Percentiles rank a stretch among this genome's conserved stretches.
Conservation (phyloP, 1,140 invertebrate genomes). For the Macrobrachium rosenbergii region DNA sequence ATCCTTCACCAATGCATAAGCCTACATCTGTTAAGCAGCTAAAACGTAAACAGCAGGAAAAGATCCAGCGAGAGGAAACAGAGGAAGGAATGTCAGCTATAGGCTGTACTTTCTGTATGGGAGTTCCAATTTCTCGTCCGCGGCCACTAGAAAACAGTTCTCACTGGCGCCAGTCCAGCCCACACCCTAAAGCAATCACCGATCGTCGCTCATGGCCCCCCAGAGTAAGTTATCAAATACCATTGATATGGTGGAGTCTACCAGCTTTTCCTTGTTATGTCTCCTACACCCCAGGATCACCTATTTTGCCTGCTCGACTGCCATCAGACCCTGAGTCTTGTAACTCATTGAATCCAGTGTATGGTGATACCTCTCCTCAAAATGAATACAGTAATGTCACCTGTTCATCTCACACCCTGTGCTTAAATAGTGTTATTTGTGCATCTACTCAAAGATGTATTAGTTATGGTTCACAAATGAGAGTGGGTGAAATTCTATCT, state of each 20-base stretch:
- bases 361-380: too few species aligned
- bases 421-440: too few species aligned
- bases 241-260: conserved; percentile 47
- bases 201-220: conserved; percentile 65
- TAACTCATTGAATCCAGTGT: background rate
- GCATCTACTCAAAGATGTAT: background rate
- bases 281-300: background rate
- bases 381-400: too few species aligned
- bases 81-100: conserved; percentile 42
- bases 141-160: conserved; percentile 41
- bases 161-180: conserved; percentile 60
- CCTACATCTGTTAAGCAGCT: conserved; percentile 63
- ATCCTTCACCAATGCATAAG: conserved; percentile 35
- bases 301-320: conserved; percentile 1
- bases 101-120: conserved; percentile 61
- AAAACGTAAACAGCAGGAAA: conserved; percentile 62
- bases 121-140: conserved; percentile 31
- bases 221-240: conserved; percentile 61
- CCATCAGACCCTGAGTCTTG: background rate
- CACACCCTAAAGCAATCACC: conserved; percentile 58
- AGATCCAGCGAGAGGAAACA: conserved; percentile 41
- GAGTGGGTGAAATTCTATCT: background rate
- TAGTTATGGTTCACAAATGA: conserved; percentile 15
- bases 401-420: too few species aligned
- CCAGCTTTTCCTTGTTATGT: conserved; percentile 28